Percentiles rank a stretch among this genome's conserved stretches.
These are phyloP conservation scores for Tipula confusa DNA, from an alignment of 2,888 invertebrate genomes.

Conservation along the genomic window DNA sequence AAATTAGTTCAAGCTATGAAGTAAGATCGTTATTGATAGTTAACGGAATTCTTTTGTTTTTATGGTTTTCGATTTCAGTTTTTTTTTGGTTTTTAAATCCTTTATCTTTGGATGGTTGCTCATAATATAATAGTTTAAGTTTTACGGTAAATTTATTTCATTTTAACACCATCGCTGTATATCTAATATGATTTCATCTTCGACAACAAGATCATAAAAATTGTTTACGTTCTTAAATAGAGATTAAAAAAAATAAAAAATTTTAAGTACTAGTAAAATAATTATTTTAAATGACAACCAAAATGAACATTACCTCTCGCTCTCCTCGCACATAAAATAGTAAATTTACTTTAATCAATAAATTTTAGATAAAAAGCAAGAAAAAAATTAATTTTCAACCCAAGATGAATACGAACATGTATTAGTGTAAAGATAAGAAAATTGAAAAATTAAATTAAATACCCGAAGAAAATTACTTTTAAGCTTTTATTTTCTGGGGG, in stretches of 20 bases:
- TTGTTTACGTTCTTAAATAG: no score
- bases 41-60: no score
- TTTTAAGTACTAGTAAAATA: neutral
- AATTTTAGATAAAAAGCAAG: neutral
- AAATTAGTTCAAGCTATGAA: no score
- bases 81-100: no score
- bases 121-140: no score
- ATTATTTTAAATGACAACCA: neutral
- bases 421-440: neutral
- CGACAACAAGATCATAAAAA: no score
- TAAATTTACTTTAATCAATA: neutral
- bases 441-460: neutral
- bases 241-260: neutral
- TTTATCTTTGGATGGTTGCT: no score
- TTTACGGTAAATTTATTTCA: no score
- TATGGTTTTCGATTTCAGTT: no score
- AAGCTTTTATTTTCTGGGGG: neutral
- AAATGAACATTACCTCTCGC: neutral
- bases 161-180: no score
- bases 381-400: neutral
- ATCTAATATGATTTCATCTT: no score
- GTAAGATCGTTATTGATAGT: no score
- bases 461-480: neutral
- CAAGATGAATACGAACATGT: neutral
- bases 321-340: neutral